A percentile compares a stretch with the other conserved stretches of the same genome.
Evolutionary conservation across 2,113 vertebrate genomes (phyloP).

Genomic region (Mormoops blainvillei): DNA sequence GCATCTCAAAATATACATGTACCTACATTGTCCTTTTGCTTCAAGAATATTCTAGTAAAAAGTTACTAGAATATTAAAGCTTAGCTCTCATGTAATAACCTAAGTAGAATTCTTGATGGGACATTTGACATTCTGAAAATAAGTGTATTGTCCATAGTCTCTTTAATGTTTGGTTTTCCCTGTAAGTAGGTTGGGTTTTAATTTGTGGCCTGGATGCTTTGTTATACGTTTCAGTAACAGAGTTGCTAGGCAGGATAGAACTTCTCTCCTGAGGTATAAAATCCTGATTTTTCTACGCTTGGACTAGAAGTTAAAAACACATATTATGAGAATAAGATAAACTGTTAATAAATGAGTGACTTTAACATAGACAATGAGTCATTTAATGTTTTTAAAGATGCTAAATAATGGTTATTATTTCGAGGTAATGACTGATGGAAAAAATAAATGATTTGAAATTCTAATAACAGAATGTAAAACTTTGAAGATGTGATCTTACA

Average conservation of each 20-base stretch:
- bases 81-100: neutral
- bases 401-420: neutral
- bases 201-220: neutral
- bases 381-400: neutral
- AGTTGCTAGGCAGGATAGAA: neutral
- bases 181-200: neutral
- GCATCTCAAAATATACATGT: neutral
- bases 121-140: neutral
- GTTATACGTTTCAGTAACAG: no score
- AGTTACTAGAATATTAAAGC: neutral
- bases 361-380: neutral
- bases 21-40: neutral
- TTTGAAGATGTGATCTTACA: neutral
- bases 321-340: neutral
- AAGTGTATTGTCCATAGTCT: neutral
- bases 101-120: neutral
- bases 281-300: neutral
- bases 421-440: neutral
- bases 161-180: neutral
- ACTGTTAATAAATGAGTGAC: neutral
- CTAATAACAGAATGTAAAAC: neutral
- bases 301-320: neutral
- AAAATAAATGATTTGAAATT: neutral
- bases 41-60: neutral
- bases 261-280: neutral